Conservation (phyloP, 2,888 invertebrate genomes). For the Ophonus ardosiacus region DNA sequence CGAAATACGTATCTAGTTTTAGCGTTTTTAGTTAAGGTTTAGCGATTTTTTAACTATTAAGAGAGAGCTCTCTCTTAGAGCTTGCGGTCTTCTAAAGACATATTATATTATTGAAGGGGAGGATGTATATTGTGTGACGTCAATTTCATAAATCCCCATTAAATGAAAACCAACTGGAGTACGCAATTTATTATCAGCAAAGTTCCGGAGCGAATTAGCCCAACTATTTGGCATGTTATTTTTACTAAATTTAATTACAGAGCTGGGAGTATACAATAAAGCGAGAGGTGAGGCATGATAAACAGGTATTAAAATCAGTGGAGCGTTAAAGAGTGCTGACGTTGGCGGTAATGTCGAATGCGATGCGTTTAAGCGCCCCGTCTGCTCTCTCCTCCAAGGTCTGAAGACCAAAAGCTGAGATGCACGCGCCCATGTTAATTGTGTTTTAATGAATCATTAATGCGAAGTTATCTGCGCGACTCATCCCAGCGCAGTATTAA, state of each 20-base stretch:
- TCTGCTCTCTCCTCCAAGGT: neutral
- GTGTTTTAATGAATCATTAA: constrained; percentile 73
- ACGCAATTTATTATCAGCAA: neutral
- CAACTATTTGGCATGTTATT: constrained; percentile 15
- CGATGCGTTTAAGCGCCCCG: neutral
- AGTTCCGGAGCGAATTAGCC: neutral
- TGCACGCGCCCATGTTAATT: constrained; percentile 52
- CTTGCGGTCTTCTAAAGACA: no score
- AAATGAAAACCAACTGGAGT: neutral
- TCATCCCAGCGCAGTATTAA: constrained; percentile 67
- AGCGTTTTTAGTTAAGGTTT: no score
- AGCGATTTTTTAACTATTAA: no score
- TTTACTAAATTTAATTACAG: constrained; percentile 50
- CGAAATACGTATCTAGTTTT: no score
- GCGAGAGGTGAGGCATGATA: constrained; percentile 37
- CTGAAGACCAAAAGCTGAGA: neutral
- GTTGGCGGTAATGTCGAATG: constrained; percentile 39
- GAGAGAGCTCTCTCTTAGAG: no score
- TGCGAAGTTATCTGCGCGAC: constrained; percentile 65
- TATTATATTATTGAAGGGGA: no score
- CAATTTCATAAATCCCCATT: no score
- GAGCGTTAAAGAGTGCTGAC: constrained; percentile 44
- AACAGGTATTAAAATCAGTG: constrained; percentile 47
- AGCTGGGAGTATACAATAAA: constrained; percentile 6
- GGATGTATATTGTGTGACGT: no score